phyloP scores from a whole-genome alignment of 2,797 vertebrate species.

The Lutjanus argentimaculatus region DNA sequence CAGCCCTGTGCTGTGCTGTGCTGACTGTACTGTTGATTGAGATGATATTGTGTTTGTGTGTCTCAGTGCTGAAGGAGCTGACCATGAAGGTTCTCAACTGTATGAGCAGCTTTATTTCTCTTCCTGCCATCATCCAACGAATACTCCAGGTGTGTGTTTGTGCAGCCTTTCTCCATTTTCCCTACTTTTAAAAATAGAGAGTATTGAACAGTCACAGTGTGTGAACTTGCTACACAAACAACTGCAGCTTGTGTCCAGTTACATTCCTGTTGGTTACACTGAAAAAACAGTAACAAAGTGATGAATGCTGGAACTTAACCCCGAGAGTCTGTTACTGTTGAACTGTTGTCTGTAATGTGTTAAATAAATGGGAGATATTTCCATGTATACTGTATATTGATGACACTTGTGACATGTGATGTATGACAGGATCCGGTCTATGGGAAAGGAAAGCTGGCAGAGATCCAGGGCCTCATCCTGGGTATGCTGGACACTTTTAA shows the following conservation, averaged over 20 bases:
- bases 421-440: conserved; percentile 93
- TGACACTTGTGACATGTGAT: neutral
- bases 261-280: neutral
- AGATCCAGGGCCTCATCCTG: conserved; percentile 95
- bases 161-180: neutral
- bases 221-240: neutral
- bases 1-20: neutral
- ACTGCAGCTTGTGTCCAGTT: no score
- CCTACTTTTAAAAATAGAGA: neutral
- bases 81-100: conserved; percentile 97
- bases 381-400: neutral
- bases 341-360: neutral
- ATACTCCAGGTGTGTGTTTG: conserved; percentile 90
- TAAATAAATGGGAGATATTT: neutral
- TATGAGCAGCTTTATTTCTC: conserved; percentile 95
- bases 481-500: conserved; percentile 98
- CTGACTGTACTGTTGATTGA: neutral
- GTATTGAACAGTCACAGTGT: neutral
- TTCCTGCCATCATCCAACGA: conserved; percentile 94
- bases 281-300: neutral
- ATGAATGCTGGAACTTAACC: neutral
- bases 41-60: conserved; percentile 19
- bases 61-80: conserved; percentile 92
- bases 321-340: neutral
- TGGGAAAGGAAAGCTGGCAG: conserved; percentile 95